Evolutionary conservation across 92 coral and sea anemone species (phyloP).

Genomic region (Desmophyllum pertusum): DNA sequence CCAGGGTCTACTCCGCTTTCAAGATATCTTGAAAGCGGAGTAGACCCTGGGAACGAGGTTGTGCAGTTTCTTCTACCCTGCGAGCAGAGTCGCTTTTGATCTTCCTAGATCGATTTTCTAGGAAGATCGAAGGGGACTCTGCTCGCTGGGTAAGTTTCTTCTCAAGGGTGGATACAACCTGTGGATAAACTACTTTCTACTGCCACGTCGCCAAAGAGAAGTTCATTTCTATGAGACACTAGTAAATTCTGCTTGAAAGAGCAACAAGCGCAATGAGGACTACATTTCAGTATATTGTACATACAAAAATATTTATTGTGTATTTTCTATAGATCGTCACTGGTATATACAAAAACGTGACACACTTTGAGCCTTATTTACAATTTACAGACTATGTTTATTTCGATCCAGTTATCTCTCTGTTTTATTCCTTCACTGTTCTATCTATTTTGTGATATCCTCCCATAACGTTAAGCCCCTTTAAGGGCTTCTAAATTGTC

Average conservation of each 20-base stretch:
- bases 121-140: no score
- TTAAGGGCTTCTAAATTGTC: no score
- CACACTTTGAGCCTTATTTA: neutral
- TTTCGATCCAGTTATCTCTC: neutral
- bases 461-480: no score
- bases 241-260: neutral
- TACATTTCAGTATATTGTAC: neutral
- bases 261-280: neutral
- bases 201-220: neutral
- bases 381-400: neutral
- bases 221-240: neutral
- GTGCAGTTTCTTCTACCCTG: no score
- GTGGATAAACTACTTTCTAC: neutral
- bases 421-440: neutral
- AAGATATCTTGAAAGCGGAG: no score
- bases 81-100: no score
- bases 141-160: no score
- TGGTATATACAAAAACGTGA: neutral
- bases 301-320: constrained; percentile 8
- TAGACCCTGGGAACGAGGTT: no score
- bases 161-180: neutral
- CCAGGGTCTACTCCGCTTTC: no score
- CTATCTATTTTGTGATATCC: neutral
- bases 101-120: no score
- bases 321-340: neutral